Percentiles rank a stretch among this genome's conserved stretches.
phyloP scores from a whole-genome alignment of 2,797 vertebrate species.

The Taenioides sp. region DNA sequence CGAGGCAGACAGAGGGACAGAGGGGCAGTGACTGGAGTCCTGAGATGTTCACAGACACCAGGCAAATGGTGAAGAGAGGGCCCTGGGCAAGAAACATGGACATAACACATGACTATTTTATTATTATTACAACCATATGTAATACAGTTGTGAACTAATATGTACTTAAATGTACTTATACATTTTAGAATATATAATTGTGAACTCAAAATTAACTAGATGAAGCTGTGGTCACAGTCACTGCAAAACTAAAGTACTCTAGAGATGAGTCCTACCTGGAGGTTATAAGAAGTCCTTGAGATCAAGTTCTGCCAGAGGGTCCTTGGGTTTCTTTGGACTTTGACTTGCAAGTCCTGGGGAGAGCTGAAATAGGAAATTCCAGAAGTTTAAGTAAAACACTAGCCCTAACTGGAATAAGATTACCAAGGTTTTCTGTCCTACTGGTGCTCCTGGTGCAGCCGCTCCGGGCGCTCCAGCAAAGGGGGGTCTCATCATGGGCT shows the following conservation, averaged over 20 bases:
- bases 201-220: neutral
- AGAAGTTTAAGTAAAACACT: neutral
- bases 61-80: slow-evolving; percentile 52
- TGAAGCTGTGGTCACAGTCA: neutral
- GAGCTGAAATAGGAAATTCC: slow-evolving; percentile 73
- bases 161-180: neutral
- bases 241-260: neutral
- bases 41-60: slow-evolving; percentile 66
- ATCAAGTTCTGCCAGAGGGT: slow-evolving; percentile 98
- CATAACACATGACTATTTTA: slow-evolving; percentile 16
- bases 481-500: slow-evolving; percentile 93
- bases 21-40: slow-evolving; percentile 52
- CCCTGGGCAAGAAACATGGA: slow-evolving; percentile 50
- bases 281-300: slow-evolving; percentile 99
- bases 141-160: neutral
- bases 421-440: slow-evolving; percentile 51
- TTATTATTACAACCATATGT: neutral
- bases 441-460: slow-evolving; percentile 85
- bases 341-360: slow-evolving; percentile 92
- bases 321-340: slow-evolving; percentile 98
- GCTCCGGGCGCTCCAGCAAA: slow-evolving; percentile 81
- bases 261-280: slow-evolving; percentile 75
- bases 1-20: slow-evolving; percentile 33
- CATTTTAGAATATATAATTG: neutral
- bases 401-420: neutral